Conservation (phyloP, 2,888 invertebrate species). For the Clitarchus hookeri region DNA sequence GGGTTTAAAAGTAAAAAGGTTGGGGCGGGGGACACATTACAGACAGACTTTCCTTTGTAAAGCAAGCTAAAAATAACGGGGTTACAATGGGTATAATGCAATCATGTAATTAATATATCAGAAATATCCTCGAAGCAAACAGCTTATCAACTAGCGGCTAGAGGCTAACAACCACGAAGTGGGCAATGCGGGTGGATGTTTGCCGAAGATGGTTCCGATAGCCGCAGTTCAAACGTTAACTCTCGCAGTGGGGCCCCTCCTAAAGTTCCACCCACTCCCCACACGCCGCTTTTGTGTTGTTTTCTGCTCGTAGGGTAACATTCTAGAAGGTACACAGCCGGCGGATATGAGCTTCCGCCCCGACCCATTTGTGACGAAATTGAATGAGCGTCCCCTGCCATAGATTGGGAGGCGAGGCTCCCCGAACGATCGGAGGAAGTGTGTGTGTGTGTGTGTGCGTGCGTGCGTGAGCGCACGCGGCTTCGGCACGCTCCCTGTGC, state of each 20-base stretch:
- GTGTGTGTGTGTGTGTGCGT: background rate
- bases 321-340: background rate
- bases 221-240: background rate
- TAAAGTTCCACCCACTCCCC: background rate
- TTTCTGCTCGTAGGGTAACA: background rate
- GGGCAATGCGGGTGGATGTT: background rate
- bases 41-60: too few relatives aligned
- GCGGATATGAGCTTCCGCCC: slow-evolving; percentile 2
- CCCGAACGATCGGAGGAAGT: background rate
- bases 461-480: background rate
- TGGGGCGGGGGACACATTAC: too few relatives aligned
- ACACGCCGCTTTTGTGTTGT: background rate
- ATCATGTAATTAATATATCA: too few relatives aligned
- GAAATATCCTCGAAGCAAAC: too few relatives aligned
- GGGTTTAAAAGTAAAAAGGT: too few relatives aligned
- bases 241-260: background rate
- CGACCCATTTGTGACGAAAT: slow-evolving; percentile 5
- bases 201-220: slow-evolving; percentile 9
- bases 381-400: background rate
- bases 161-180: background rate
- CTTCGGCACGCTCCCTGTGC: too few relatives aligned
- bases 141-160: too few relatives aligned
- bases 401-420: background rate
- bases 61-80: too few relatives aligned
- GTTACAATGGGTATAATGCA: too few relatives aligned